These are phyloP conservation scores for Sceliomorpha sp. DNA, from an alignment of 2,888 invertebrate species.

Conservation along the genomic window DNA sequence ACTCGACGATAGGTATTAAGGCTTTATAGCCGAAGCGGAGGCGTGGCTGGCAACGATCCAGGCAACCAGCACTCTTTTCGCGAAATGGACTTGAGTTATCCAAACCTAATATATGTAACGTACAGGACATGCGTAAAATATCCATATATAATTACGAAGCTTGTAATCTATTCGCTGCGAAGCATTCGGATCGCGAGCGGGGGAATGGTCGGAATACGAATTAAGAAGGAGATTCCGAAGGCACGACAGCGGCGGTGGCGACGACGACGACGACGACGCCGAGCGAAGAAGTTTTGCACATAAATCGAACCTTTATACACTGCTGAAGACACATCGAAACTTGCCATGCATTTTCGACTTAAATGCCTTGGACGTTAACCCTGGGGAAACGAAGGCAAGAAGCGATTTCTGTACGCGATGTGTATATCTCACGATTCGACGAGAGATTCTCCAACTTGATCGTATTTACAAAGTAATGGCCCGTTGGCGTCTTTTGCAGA, in stretches of 20 bases:
- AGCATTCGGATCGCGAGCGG: too few species aligned
- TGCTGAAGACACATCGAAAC: constrained; percentile 14
- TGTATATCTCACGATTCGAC: constrained; percentile 37
- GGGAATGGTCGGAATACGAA: too few species aligned
- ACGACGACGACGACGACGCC: too few species aligned
- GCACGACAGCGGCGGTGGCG: too few species aligned
- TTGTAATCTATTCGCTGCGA: too few species aligned
- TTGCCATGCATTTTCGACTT: constrained; percentile 7
- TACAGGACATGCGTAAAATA: constrained; percentile 20
- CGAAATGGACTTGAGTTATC: constrained; percentile 54
- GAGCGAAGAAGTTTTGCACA: too few species aligned
- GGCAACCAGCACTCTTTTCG: constrained; percentile 49
- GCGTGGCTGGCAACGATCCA: constrained; percentile 73
- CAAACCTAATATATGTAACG: constrained; percentile 42
- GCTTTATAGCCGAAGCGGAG: constrained; percentile 65
- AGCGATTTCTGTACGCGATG: constrained; percentile 30
- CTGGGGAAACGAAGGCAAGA: constrained; percentile 33
- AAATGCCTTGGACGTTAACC: constrained; percentile 37
- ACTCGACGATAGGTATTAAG: constrained; percentile 63
- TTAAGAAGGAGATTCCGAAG: too few species aligned
- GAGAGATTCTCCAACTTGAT: constrained; percentile 26
- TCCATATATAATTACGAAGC: too few species aligned
- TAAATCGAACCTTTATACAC: not conserved
- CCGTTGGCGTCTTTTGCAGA: constrained; percentile 50
- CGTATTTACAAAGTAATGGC: constrained; percentile 53